A percentile compares a stretch with the other conserved stretches of the same genome.
These are phyloP conservation scores for Vireo altiloquus DNA, from an alignment of 2,113 vertebrate species.

Conservation along the genomic window DNA sequence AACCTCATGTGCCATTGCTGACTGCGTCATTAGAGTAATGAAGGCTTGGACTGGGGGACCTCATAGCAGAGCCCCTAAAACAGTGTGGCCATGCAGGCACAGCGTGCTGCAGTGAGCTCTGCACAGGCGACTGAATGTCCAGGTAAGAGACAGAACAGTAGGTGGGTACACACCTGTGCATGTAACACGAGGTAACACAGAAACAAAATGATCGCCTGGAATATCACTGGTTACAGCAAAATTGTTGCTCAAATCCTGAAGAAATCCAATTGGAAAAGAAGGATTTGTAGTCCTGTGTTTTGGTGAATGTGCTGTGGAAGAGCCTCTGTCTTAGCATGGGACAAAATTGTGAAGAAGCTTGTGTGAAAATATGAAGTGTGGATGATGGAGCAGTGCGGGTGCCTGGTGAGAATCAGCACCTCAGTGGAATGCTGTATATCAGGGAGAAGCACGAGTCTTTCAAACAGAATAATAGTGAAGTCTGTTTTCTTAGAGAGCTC, in stretches of 20 bases:
- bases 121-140: neutral
- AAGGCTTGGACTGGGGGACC: neutral
- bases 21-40: neutral
- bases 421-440: neutral
- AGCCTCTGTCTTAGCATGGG: neutral
- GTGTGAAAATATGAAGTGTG: neutral
- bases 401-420: neutral
- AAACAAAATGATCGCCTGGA: neutral
- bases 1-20: neutral
- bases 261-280: neutral
- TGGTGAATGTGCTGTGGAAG: neutral
- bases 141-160: neutral
- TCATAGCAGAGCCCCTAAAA: neutral
- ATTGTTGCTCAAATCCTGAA: neutral
- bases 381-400: neutral
- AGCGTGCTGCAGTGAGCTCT: accelerated
- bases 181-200: accelerated
- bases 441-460: neutral
- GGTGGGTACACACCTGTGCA: neutral
- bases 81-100: neutral
- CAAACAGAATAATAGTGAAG: neutral
- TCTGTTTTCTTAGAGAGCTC: neutral
- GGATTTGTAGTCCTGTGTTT: neutral
- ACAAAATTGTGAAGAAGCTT: neutral
- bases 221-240: neutral